Conservation (phyloP, 2,888 invertebrate species). For the Mallateleia sp. region DNA sequence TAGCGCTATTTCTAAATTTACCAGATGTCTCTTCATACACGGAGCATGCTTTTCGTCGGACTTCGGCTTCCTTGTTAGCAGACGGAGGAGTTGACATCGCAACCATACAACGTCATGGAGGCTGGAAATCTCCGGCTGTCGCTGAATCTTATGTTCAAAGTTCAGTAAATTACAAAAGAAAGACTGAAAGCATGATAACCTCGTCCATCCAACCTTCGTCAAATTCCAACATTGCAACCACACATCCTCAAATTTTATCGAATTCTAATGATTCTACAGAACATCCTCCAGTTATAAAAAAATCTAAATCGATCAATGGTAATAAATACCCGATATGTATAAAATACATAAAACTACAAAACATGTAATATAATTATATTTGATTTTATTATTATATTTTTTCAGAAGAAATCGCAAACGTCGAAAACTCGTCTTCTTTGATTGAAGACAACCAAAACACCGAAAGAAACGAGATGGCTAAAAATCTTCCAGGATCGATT, state of each 20-base stretch:
- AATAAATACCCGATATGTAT: too few relatives aligned
- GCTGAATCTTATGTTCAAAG: conserved; percentile 56
- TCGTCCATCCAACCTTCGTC: conserved; percentile 18
- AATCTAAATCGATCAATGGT: conserved; percentile 28
- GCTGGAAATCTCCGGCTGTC: conserved; percentile 51
- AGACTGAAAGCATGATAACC: conserved; percentile 39
- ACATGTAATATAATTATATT: too few relatives aligned
- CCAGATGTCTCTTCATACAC: conserved; percentile 72
- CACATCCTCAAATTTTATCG: background rate
- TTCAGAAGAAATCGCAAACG: too few relatives aligned
- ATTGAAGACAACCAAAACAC: too few relatives aligned
- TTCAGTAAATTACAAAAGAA: conserved; percentile 41
- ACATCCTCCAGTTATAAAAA: conserved; percentile 8
- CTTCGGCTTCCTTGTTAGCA: conserved; percentile 74
- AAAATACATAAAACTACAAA: too few relatives aligned
- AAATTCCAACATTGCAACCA: background rate
- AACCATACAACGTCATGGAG: conserved; percentile 63
- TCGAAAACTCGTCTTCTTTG: too few relatives aligned
- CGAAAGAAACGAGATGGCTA: too few relatives aligned
- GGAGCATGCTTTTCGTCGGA: conserved; percentile 70
- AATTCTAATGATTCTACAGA: background rate
- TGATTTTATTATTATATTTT: too few relatives aligned
- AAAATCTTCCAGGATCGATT: too few relatives aligned
- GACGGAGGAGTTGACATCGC: conserved; percentile 67
- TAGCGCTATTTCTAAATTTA: conserved; percentile 76